Conservation (phyloP, 2,113 vertebrate species). For the Nyctereutes procyonoides region DNA sequence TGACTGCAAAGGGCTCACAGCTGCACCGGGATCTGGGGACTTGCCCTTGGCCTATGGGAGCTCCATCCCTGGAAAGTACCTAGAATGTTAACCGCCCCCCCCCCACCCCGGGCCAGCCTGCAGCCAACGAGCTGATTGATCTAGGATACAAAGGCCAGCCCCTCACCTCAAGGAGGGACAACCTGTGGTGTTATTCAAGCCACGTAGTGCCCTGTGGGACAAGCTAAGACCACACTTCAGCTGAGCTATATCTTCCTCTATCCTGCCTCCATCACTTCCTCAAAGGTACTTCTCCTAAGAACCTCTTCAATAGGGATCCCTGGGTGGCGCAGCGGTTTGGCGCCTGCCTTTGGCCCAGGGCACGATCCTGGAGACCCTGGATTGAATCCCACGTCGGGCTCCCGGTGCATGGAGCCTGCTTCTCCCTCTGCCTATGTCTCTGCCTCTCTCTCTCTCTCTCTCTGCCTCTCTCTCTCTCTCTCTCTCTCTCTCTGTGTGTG, state of each 20-base stretch:
- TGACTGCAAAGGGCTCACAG: not conserved
- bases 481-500: too few relatives aligned
- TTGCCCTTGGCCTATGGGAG: not conserved
- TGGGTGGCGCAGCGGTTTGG: too few relatives aligned
- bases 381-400: too few relatives aligned
- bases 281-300: not conserved
- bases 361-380: too few relatives aligned
- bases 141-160: not conserved
- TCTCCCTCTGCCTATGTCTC: too few relatives aligned
- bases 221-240: not conserved
- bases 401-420: too few relatives aligned
- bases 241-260: not conserved
- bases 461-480: too few relatives aligned
- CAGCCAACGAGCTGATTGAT: not conserved
- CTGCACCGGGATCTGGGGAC: not conserved
- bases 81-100: not conserved
- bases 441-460: too few relatives aligned
- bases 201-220: rapidly evolving
- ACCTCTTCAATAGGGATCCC: too few relatives aligned
- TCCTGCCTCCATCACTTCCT: not conserved
- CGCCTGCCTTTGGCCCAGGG: too few relatives aligned
- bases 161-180: not conserved
- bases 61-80: not conserved
- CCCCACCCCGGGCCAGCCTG: not conserved
- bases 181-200: not conserved